Conservation (phyloP, 2,797 vertebrate genomes). For the Anomalospiza imberbis region DNA sequence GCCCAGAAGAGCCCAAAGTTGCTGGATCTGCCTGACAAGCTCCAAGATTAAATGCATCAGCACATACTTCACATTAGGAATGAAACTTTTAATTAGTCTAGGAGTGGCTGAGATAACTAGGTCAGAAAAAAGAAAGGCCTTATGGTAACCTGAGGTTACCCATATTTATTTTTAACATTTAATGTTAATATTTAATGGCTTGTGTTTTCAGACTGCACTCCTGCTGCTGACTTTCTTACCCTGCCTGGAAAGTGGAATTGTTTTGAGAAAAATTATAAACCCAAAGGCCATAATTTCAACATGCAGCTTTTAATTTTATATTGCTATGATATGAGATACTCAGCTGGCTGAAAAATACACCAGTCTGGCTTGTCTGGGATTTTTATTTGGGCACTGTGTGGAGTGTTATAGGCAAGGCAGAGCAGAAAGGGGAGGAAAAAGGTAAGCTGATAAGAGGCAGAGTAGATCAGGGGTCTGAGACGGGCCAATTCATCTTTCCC, state of each 20-base stretch:
- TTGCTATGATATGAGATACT: neutral
- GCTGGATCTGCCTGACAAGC: neutral
- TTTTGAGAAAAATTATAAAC: neutral
- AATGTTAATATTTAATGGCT: constrained; percentile 33
- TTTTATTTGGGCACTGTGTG: neutral
- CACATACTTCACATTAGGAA: neutral
- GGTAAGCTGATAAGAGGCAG: neutral
- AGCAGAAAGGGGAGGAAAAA: neutral
- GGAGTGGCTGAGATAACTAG: constrained; percentile 4
- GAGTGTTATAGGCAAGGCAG: neutral
- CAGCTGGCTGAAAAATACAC: neutral
- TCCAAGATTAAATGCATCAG: neutral
- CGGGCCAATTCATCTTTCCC: neutral
- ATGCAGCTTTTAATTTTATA: neutral
- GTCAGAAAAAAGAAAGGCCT: constrained; percentile 2
- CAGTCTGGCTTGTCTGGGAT: neutral
- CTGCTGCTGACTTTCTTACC: neutral
- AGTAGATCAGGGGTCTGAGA: neutral
- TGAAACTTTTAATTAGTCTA: neutral
- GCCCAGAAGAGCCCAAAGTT: neutral
- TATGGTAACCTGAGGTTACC: neutral
- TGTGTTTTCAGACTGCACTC: neutral
- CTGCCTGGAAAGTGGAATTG: neutral
- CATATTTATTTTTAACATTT: constrained; percentile 39
- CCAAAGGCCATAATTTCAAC: neutral